These are phyloP conservation scores for Lymantria monacha DNA, from an alignment of 2,888 invertebrate genomes.

Conservation along the genomic window DNA sequence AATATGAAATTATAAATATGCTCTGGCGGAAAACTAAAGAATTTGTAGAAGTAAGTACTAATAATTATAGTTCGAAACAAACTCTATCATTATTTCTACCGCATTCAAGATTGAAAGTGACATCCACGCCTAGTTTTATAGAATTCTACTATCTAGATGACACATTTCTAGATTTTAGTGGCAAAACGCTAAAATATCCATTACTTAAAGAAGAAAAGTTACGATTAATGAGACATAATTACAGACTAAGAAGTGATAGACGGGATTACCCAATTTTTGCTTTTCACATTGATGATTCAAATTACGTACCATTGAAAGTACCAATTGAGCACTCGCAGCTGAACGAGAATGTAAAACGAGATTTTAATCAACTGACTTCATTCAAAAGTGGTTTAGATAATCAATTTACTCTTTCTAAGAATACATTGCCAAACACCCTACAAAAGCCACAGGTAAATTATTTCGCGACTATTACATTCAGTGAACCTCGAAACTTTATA, in stretches of 20 bases:
- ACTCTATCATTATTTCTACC: slow-evolving; percentile 12
- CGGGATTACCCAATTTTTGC: slow-evolving; percentile 33
- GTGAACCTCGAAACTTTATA: neutral
- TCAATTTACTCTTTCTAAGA: neutral
- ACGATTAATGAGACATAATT: slow-evolving; percentile 8
- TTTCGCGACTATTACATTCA: neutral
- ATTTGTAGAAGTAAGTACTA: slow-evolving; percentile 39
- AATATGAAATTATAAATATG: slow-evolving; percentile 62
- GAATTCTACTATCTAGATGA: slow-evolving; percentile 71
- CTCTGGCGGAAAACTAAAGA: slow-evolving; percentile 59
- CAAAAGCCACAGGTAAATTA: neutral
- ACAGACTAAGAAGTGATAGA: slow-evolving; percentile 12
- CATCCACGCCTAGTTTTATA: slow-evolving; percentile 58
- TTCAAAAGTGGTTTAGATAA: neutral
- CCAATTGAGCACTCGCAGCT: slow-evolving; percentile 14
- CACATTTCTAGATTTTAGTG: slow-evolving; percentile 31
- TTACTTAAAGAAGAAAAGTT: slow-evolving; percentile 2
- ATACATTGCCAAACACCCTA: neutral
- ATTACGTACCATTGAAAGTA: slow-evolving; percentile 9
- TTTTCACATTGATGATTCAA: slow-evolving; percentile 33
- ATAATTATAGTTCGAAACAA: slow-evolving; percentile 11
- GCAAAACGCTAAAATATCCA: slow-evolving; percentile 5
- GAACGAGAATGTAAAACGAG: slow-evolving; percentile 4
- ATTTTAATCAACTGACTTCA: neutral
- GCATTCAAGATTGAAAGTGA: slow-evolving; percentile 8